Percentiles rank a stretch among this genome's conserved stretches.
These are phyloP conservation scores for Furnarius figulus DNA, from an alignment of 2,113 vertebrate genomes.

Conservation along the genomic window DNA sequence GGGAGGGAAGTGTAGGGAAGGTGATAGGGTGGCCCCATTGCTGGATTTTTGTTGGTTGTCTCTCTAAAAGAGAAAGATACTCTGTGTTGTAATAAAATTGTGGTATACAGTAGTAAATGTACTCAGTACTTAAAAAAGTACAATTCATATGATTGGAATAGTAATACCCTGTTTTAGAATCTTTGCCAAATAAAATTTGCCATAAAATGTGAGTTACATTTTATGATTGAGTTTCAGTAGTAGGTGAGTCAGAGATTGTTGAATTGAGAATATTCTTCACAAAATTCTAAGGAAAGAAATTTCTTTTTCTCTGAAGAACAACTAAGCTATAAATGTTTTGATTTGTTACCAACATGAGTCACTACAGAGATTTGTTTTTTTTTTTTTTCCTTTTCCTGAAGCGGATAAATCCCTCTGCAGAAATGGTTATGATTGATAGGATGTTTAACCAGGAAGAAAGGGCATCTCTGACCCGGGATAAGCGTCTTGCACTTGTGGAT, in stretches of 20 bases:
- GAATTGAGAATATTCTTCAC: not conserved
- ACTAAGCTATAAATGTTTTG: not conserved
- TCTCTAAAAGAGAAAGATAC: not conserved
- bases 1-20: not conserved
- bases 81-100: not conserved
- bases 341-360: not conserved
- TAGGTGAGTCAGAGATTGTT: not conserved
- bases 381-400: not conserved
- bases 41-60: not conserved
- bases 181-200: not conserved
- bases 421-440: conserved; percentile 98
- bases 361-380: not conserved
- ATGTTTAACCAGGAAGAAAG: conserved; percentile 98
- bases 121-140: not conserved
- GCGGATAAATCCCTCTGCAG: conserved; percentile 93
- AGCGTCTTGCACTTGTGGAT: conserved; percentile 90
- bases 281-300: not conserved
- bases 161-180: not conserved
- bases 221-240: not conserved
- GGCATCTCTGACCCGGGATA: conserved; percentile 90
- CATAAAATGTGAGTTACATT: not conserved
- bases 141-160: not conserved
- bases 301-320: not conserved
- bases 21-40: not conserved
- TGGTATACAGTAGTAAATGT: not conserved